Percentiles rank a stretch among this genome's conserved stretches.
These are phyloP conservation scores for Phocoena phocoena DNA, from an alignment of 2,113 vertebrate species.

Conservation along the genomic window DNA sequence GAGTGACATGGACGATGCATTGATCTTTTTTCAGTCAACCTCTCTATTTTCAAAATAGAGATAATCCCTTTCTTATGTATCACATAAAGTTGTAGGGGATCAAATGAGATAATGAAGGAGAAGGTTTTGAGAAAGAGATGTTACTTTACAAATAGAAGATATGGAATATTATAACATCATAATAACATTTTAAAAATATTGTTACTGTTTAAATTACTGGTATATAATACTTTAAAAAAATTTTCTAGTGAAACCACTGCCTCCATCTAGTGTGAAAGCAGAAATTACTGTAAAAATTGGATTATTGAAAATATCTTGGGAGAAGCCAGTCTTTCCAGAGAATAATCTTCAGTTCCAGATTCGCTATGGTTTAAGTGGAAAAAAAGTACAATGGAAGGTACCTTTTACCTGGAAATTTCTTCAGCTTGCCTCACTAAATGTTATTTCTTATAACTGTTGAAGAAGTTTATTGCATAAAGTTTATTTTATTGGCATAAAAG, in stretches of 20 bases:
- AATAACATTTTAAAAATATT: not conserved
- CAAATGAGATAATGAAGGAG: not conserved
- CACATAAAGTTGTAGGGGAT: not conserved
- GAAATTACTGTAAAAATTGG: constrained; percentile 84
- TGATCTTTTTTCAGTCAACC: not conserved
- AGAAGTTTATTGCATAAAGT: not conserved
- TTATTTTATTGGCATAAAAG: not conserved
- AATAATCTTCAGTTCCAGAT: constrained; percentile 88
- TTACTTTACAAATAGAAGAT: not conserved
- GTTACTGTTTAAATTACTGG: not conserved
- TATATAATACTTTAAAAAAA: not conserved
- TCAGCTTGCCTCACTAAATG: not conserved
- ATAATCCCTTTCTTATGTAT: not conserved
- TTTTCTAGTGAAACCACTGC: constrained; percentile 90
- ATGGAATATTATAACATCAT: not conserved
- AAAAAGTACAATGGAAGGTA: constrained; percentile 87
- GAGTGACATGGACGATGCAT: not conserved
- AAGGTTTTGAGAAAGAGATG: not conserved
- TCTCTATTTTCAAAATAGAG: constrained; percentile 22
- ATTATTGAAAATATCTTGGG: constrained; percentile 89
- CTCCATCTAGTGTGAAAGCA: constrained; percentile 86
- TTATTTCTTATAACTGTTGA: not conserved
- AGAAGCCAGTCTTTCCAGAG: constrained; percentile 82
- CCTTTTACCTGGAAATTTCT: not conserved
- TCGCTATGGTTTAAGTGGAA: constrained; percentile 79